Evolutionary conservation across 2,113 vertebrate genomes (phyloP).

Genomic region (Calyptomena viridis): DNA sequence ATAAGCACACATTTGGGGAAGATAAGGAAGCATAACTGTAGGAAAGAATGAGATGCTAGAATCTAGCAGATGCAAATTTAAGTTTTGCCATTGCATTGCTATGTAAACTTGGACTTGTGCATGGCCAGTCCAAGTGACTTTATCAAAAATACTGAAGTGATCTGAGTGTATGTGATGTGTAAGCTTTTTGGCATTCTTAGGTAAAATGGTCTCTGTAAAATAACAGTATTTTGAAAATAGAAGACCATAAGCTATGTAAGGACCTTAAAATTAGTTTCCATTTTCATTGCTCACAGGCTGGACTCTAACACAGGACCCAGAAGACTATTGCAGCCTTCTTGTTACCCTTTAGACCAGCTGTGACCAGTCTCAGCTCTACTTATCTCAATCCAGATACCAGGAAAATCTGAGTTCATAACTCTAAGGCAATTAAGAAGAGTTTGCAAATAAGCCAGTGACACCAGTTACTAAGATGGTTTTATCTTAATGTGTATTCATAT

Average conservation of each 20-base stretch:
- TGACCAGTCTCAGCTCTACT: background rate
- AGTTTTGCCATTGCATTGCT: background rate
- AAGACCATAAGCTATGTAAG: background rate
- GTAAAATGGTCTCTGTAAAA: background rate
- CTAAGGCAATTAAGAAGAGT: background rate
- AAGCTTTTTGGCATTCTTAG: background rate
- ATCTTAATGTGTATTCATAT: background rate
- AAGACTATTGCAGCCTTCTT: background rate
- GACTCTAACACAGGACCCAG: background rate
- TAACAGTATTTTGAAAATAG: background rate
- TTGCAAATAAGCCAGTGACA: background rate
- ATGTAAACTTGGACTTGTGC: background rate
- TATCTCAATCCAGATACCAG: background rate
- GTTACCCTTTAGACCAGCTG: background rate
- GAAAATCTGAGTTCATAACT: background rate
- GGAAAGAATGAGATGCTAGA: background rate
- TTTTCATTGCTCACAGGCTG: background rate
- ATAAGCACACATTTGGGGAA: background rate
- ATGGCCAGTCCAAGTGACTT: background rate
- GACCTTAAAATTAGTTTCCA: background rate
- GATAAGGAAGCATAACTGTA: background rate
- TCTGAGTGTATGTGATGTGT: background rate
- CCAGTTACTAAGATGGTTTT: background rate
- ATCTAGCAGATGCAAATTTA: background rate
- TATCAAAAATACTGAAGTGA: background rate